Percentiles rank a stretch among this genome's conserved stretches.
Conservation (phyloP, 2,888 invertebrate species). For the Agriotes lineatus region DNA sequence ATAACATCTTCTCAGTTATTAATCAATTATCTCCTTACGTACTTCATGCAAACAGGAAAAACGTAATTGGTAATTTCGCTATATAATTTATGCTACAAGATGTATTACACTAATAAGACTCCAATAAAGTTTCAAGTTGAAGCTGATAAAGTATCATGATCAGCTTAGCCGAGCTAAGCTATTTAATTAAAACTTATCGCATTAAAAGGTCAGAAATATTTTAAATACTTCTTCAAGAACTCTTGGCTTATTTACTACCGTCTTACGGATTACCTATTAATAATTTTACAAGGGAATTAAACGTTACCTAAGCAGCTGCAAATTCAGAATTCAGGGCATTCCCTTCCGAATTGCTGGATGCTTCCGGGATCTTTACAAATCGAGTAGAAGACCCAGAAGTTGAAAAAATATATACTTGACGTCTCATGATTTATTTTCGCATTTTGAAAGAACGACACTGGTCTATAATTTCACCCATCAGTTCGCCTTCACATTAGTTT, state of each 20-base stretch:
- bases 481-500: conserved; percentile 23
- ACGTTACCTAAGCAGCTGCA: conserved; percentile 7
- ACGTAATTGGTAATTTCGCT: conserved; percentile 1
- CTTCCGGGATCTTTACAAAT: not conserved
- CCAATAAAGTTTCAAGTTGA: conserved; percentile 48
- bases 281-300: conserved; percentile 23
- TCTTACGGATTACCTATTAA: conserved; percentile 28
- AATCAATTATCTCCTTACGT: not conserved
- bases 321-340: conserved; percentile 12
- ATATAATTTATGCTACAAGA: conserved; percentile 29
- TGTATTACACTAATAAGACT: conserved; percentile 39
- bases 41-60: not conserved
- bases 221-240: conserved; percentile 43
- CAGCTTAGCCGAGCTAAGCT: conserved; percentile 46
- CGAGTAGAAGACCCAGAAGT: not conserved
- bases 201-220: conserved; percentile 48
- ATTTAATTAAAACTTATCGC: conserved; percentile 55
- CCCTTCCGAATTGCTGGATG: not conserved
- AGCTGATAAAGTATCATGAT: conserved; percentile 52
- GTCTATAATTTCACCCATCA: conserved; percentile 4
- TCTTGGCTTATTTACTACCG: conserved; percentile 34
- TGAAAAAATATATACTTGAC: not conserved
- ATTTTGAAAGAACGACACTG: not conserved
- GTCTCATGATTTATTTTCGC: not conserved
- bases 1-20: not conserved